Conservation (phyloP, 2,888 invertebrate species). For the Mimachlamys varia region DNA sequence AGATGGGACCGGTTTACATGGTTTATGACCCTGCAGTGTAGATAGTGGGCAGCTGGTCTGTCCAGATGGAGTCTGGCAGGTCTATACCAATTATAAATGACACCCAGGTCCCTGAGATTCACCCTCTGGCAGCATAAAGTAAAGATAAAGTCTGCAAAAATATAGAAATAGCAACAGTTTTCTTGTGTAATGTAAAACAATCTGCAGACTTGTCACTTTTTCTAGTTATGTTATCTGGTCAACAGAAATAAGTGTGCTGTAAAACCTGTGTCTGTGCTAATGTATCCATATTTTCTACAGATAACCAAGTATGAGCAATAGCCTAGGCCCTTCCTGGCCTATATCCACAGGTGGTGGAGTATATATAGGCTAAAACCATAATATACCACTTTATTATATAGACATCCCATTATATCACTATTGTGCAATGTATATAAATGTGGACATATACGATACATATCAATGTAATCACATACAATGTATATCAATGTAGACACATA, state of each 20-base stretch:
- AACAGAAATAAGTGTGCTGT: background rate
- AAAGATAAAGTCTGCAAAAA: background rate
- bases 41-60: background rate
- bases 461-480: too few species aligned
- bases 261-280: background rate
- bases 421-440: too few species aligned
- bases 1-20: background rate
- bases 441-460: too few species aligned
- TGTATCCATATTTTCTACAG: background rate
- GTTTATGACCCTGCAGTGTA: background rate
- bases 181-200: background rate
- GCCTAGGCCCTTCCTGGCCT: background rate
- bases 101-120: background rate
- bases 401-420: too few species aligned
- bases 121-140: background rate
- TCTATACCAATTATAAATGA: background rate
- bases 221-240: background rate
- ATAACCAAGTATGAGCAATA: slow-evolving; percentile 11
- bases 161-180: background rate
- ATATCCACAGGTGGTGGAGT: background rate
- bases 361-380: background rate
- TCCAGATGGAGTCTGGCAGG: background rate
- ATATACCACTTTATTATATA: too few species aligned
- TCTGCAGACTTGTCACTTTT: slow-evolving; percentile 5
- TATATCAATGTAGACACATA: too few species aligned